A percentile compares a stretch with the other conserved stretches of the same genome.
Conservation (phyloP, 2,888 invertebrate genomes). For the Galerucella nymphaeae region DNA sequence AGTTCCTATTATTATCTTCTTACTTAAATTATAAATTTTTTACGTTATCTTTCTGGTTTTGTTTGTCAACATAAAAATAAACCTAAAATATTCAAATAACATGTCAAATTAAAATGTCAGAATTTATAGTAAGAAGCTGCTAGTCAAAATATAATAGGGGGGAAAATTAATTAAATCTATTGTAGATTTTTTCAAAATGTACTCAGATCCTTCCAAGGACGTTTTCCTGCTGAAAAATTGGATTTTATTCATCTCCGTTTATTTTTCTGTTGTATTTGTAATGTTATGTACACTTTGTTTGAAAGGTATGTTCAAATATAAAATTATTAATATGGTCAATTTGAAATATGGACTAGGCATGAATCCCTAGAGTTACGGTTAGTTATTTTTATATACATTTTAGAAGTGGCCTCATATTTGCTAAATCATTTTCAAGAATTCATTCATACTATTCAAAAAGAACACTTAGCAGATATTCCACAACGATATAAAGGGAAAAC, state of each 20-base stretch:
- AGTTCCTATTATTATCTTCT: not conserved
- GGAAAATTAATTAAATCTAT: not conserved
- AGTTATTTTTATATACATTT: not conserved
- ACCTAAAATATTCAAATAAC: not conserved
- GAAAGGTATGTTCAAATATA: constrained; percentile 46
- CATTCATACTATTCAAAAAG: not conserved
- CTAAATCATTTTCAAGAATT: not conserved
- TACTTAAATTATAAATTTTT: not conserved
- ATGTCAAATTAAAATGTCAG: constrained; percentile 30
- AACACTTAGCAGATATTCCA: not conserved
- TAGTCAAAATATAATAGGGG: not conserved
- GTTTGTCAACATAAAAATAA: not conserved
- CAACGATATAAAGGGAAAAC: not conserved
- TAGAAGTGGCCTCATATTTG: not conserved
- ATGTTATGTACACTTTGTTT: constrained; percentile 52
- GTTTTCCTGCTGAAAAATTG: constrained; percentile 54
- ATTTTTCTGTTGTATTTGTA: constrained; percentile 51
- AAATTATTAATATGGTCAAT: not conserved
- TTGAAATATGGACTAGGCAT: no score
- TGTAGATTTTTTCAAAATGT: constrained; percentile 23
- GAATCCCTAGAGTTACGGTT: not conserved
- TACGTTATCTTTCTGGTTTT: not conserved
- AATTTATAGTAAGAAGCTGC: not conserved
- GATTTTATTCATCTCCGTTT: constrained; percentile 55
- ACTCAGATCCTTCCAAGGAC: constrained; percentile 43